Conservation (phyloP, 2,113 vertebrate genomes). For the Crotalus horridus region DNA sequence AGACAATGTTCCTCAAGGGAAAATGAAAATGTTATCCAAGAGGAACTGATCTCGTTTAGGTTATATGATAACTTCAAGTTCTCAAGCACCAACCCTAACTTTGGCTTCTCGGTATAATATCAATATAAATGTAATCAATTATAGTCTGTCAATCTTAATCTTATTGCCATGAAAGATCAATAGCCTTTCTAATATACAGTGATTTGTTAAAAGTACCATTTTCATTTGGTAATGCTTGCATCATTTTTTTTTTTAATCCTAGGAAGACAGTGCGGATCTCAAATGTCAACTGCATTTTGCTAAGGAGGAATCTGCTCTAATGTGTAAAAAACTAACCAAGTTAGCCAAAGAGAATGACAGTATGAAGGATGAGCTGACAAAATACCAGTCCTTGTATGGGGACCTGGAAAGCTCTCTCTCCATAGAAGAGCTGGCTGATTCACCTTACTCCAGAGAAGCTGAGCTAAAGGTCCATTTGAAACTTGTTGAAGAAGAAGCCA, state of each 20-base stretch:
- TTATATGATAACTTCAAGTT: background rate
- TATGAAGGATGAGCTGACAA: constrained; percentile 94
- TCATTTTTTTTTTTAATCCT: constrained; percentile 10
- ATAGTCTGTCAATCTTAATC: background rate
- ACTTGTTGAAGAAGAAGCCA: constrained; percentile 97
- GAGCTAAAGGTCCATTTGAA: constrained; percentile 93
- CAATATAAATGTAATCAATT: background rate
- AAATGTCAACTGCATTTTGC: constrained; percentile 98
- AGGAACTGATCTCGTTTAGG: background rate
- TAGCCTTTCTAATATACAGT: background rate
- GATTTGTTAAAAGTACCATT: background rate
- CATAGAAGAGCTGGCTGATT: constrained; percentile 87
- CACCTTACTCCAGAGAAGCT: constrained; percentile 89
- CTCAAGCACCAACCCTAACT: background rate
- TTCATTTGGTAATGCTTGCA: background rate
- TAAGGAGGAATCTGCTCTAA: constrained; percentile 94
- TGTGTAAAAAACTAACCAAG: constrained; percentile 98
- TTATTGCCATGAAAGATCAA: background rate
- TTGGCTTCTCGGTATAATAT: background rate
- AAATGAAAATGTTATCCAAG: background rate
- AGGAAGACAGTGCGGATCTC: constrained; percentile 95
- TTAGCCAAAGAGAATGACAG: constrained; percentile 92
- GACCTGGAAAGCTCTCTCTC: constrained; percentile 89
- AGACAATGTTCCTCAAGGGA: constrained; percentile 4
- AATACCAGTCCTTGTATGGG: constrained; percentile 88